phyloP scores from a whole-genome alignment of 2,113 vertebrate species.

The Prinia subflava region DNA sequence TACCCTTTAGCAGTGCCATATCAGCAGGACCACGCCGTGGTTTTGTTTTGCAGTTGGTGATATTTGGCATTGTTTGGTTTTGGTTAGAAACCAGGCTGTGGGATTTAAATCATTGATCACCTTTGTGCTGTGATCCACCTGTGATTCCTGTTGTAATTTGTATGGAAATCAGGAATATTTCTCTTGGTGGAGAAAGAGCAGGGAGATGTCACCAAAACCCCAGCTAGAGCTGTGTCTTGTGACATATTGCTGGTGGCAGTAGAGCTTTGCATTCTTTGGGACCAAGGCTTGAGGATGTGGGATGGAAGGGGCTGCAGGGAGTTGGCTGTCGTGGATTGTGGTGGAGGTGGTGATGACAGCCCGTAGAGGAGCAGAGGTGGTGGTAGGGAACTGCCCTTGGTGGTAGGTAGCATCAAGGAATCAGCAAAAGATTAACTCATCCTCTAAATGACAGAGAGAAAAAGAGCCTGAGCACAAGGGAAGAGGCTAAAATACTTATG shows the following conservation, averaged over 20 bases:
- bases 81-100: background rate
- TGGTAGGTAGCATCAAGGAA: background rate
- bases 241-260: background rate
- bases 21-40: rapidly evolving
- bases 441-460: background rate
- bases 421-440: background rate
- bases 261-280: background rate
- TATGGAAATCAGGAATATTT: background rate
- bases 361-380: background rate
- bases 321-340: background rate
- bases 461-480: background rate
- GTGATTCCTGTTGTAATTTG: background rate
- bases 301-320: background rate
- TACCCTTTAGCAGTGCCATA: rapidly evolving
- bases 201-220: background rate
- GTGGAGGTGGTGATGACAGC: background rate
- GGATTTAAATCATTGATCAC: no score
- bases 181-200: background rate
- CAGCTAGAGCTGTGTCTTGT: rapidly evolving
- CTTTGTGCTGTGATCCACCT: background rate
- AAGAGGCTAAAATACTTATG: background rate
- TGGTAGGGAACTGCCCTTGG: background rate
- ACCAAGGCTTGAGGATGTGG: background rate
- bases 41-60: background rate
- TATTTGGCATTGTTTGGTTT: background rate